phyloP scores from a whole-genome alignment of 2,797 vertebrate species.

The Pseudopleuronectes americanus region DNA sequence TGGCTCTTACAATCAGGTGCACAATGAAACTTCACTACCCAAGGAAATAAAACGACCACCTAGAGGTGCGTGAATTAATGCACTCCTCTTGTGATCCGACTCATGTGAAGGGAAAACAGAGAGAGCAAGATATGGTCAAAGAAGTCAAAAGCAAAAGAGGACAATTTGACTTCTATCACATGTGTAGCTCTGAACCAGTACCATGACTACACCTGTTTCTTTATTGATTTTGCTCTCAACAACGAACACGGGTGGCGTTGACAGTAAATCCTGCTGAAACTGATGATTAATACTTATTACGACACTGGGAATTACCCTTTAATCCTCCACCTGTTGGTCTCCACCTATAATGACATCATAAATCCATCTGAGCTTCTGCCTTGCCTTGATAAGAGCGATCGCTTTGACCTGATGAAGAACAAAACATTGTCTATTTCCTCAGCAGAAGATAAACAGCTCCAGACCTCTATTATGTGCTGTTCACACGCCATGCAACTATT shows the following conservation, averaged over 20 bases:
- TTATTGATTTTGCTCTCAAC: constrained; percentile 25
- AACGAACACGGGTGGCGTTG: constrained; percentile 33
- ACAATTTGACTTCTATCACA: too few species aligned
- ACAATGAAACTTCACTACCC: constrained; percentile 1
- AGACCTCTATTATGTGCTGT: too few species aligned
- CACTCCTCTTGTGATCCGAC: background rate
- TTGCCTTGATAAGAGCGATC: too few species aligned
- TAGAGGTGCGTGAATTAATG: background rate
- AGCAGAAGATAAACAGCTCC: too few species aligned
- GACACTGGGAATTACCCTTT: background rate
- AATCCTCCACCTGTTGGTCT: constrained; percentile 6
- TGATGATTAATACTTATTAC: constrained; percentile 23
- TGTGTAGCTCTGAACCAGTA: background rate
- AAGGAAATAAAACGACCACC: constrained; percentile 17
- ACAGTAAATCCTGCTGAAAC: constrained; percentile 13
- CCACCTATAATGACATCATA: constrained; percentile 10
- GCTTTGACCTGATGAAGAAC: background rate
- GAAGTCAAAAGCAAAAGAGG: background rate
- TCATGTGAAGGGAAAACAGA: background rate
- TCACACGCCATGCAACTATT: too few species aligned
- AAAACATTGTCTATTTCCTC: background rate
- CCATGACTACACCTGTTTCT: constrained; percentile 2
- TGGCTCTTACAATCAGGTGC: constrained; percentile 5
- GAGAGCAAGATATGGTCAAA: background rate
- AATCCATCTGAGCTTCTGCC: background rate